Conservation (phyloP, 2,113 vertebrate species). For the Oncorhynchus tshawytscha region DNA sequence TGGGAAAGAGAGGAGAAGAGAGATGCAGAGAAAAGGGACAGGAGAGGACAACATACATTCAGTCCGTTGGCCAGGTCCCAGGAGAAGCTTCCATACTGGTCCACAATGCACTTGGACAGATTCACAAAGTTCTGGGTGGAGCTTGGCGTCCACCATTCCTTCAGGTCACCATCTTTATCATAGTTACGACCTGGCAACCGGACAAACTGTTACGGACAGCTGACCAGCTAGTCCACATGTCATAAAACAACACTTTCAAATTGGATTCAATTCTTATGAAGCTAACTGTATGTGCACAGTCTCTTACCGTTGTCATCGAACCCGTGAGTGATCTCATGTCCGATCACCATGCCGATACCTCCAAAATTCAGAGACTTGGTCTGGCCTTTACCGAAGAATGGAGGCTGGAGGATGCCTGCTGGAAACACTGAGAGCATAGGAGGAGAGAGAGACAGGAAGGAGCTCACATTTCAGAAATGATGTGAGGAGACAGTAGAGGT, state of each 20-base stretch:
- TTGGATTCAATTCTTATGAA: too few species aligned
- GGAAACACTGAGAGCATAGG: slow-evolving; percentile 82
- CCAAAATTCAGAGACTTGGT: slow-evolving; percentile 88
- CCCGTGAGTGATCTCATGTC: slow-evolving; percentile 95
- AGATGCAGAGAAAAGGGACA: slow-evolving; percentile 1
- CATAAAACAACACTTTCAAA: neutral
- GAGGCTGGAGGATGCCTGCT: slow-evolving; percentile 94
- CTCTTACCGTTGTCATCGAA: slow-evolving; percentile 91
- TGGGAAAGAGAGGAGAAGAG: slow-evolving; percentile 9
- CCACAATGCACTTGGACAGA: slow-evolving; percentile 88
- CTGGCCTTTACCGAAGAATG: slow-evolving; percentile 91
- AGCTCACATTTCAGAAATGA: too few species aligned
- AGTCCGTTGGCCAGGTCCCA: slow-evolving; percentile 91
- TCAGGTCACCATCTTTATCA: slow-evolving; percentile 89
- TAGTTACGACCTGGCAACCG: slow-evolving; percentile 85
- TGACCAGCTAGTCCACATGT: neutral
- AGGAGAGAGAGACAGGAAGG: neutral
- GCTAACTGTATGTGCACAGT: neutral
- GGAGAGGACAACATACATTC: slow-evolving; percentile 73
- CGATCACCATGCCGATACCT: slow-evolving; percentile 96
- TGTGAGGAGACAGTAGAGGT: too few species aligned
- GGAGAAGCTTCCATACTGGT: slow-evolving; percentile 91
- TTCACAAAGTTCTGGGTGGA: slow-evolving; percentile 87
- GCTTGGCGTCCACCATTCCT: slow-evolving; percentile 90
- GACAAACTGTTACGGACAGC: neutral